Percentiles rank a stretch among this genome's conserved stretches.
Evolutionary conservation across 35 echinoderm and acorn worm genomes (phyloP).

Genomic region (Diadema setosum): DNA sequence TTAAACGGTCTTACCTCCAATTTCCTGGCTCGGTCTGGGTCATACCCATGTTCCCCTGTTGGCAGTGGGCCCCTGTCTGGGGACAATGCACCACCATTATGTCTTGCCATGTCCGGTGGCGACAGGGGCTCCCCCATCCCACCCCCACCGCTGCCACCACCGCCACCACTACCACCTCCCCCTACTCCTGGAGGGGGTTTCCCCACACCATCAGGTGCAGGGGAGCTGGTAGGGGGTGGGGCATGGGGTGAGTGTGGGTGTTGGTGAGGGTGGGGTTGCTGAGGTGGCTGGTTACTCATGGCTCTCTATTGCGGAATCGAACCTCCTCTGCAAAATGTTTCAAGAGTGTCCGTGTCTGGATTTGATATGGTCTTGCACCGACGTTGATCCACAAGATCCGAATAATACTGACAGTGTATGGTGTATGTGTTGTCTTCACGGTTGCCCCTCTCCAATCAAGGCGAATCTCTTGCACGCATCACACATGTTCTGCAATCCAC

Average conservation of each 20-base stretch:
- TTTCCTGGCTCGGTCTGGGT: background rate
- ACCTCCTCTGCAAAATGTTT: too few species aligned
- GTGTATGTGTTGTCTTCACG: background rate
- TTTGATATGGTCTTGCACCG: background rate
- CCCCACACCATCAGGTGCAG: conserved; percentile 9
- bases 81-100: background rate
- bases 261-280: background rate
- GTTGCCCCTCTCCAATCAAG: background rate
- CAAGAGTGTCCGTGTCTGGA: background rate
- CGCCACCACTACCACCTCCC: background rate
- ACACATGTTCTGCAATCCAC: background rate
- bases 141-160: background rate
- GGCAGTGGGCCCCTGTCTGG: background rate
- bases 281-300: conserved; percentile 11
- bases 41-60: background rate
- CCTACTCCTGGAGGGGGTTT: conserved; percentile 18
- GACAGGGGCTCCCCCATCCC: background rate
- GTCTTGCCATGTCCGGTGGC: background rate
- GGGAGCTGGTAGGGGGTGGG: background rate
- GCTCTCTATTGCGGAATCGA: too few species aligned
- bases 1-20: background rate
- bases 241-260: background rate
- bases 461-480: background rate
- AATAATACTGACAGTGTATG: background rate
- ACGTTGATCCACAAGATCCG: background rate